Conservation (phyloP, 1,140 invertebrate genomes). For the Glossosoma conforme region DNA sequence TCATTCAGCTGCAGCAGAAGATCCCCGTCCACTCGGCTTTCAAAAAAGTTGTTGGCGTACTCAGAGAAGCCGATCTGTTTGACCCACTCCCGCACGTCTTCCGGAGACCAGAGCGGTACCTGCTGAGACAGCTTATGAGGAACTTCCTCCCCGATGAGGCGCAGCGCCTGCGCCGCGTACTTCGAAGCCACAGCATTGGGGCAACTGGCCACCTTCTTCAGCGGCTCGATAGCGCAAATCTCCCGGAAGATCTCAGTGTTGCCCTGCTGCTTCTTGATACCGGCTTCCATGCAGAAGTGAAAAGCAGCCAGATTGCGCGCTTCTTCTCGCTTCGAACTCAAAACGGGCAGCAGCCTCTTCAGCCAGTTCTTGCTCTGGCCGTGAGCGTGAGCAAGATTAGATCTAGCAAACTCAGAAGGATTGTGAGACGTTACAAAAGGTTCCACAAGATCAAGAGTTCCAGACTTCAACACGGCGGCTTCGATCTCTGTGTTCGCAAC, state of each 20-base stretch:
- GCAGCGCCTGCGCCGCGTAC: conserved; percentile 92
- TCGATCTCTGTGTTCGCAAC: conserved; percentile 99
- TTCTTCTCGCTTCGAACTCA: conserved; percentile 93
- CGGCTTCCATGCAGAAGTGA: conserved; percentile 99
- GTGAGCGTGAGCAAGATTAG: conserved; percentile 87
- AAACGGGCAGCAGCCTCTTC: conserved; percentile 86
- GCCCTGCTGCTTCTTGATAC: conserved; percentile 94
- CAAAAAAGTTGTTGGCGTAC: conserved; percentile 77
- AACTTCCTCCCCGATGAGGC: conserved; percentile 93
- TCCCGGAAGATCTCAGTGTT: conserved; percentile 91
- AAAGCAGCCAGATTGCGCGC: conserved; percentile 95
- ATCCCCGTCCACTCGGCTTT: conserved; percentile 97
- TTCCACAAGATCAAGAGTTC: conserved; percentile 91
- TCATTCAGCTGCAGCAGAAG: conserved; percentile 89
- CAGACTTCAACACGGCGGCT: conserved; percentile 90
- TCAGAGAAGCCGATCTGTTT: conserved; percentile 94
- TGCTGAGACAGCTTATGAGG: conserved; percentile 97
- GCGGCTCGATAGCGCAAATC: conserved; percentile 91
- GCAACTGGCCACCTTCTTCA: conserved; percentile 95
- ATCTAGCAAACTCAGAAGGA: conserved; percentile 91
- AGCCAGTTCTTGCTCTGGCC: conserved; percentile 97
- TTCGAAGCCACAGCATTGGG: conserved; percentile 97
- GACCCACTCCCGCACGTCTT: conserved; percentile 97
- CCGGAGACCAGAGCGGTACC: conserved; percentile 94
- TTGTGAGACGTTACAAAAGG: conserved; percentile 93